Evolutionary conservation across 2,113 vertebrate species (phyloP).

Genomic region (Parus major): DNA sequence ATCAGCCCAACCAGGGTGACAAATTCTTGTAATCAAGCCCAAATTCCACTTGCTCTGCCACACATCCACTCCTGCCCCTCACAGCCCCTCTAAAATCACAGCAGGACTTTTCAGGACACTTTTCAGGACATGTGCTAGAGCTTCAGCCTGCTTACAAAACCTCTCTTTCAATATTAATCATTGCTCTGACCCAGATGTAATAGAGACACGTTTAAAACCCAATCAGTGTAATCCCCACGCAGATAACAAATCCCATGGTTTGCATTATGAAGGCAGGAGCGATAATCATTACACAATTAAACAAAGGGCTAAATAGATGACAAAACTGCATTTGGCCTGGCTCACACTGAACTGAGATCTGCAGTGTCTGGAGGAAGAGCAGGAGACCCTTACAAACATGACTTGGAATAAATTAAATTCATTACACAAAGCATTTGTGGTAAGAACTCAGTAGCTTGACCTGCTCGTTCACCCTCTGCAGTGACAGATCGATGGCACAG

Average conservation of each 20-base stretch:
- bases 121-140: not conserved
- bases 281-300: not conserved
- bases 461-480: not conserved
- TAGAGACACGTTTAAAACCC: not conserved
- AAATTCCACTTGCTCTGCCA: not conserved
- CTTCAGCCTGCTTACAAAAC: not conserved
- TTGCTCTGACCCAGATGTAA: constrained; percentile 3
- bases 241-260: not conserved
- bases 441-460: not conserved
- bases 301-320: not conserved
- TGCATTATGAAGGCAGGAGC: not conserved
- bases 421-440: not conserved
- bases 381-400: not conserved
- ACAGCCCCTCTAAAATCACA: not conserved
- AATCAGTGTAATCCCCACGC: not conserved
- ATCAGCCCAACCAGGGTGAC: not conserved
- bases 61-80: not conserved
- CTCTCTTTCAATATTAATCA: not conserved
- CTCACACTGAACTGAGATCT: not conserved
- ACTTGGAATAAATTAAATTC: constrained; percentile 7
- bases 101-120: not conserved
- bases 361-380: not conserved
- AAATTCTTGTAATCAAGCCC: not conserved
- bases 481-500: not conserved
- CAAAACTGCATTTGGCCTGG: not conserved